Evolutionary conservation across 1,140 invertebrate genomes (phyloP).

Genomic region (Dendroctonus ponderosae): DNA sequence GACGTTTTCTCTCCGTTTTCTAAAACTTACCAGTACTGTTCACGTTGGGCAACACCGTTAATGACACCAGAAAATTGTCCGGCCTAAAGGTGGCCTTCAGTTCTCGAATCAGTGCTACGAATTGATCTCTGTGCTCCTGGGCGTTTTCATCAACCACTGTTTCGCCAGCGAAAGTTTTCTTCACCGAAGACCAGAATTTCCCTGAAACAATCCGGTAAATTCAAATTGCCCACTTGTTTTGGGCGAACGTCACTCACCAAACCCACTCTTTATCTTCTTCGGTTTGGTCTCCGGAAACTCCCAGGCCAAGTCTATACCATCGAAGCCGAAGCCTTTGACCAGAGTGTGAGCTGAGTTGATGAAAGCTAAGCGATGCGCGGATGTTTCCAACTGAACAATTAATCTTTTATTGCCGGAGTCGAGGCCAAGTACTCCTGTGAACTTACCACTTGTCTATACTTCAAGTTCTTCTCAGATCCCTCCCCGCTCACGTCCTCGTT

Average conservation of each 20-base stretch:
- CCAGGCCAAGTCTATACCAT: conserved; percentile 83
- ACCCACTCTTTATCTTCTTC: conserved; percentile 58
- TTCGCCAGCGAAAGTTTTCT: conserved; percentile 69
- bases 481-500: conserved; percentile 55
- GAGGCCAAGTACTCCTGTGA: background rate
- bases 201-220: conserved; percentile 12
- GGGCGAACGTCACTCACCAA: conserved; percentile 14
- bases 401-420: background rate
- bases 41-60: conserved; percentile 74
- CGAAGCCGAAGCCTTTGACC: conserved; percentile 73
- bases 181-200: conserved; percentile 69
- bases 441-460: conserved; percentile 63
- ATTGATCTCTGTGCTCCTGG: conserved; percentile 73
- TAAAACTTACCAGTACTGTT: conserved; percentile 64
- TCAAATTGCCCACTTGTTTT: background rate
- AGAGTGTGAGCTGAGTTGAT: conserved; percentile 70
- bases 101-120: conserved; percentile 70
- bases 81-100: conserved; percentile 66
- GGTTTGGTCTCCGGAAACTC: conserved; percentile 78
- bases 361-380: conserved; percentile 68
- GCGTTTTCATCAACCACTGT: conserved; percentile 74
- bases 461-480: conserved; percentile 60
- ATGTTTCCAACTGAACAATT: conserved; percentile 59
- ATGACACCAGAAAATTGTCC: conserved; percentile 63
- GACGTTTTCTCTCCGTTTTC: background rate